phyloP scores from a whole-genome alignment of 2,113 vertebrate genomes.

The Pelobates fuscus region DNA sequence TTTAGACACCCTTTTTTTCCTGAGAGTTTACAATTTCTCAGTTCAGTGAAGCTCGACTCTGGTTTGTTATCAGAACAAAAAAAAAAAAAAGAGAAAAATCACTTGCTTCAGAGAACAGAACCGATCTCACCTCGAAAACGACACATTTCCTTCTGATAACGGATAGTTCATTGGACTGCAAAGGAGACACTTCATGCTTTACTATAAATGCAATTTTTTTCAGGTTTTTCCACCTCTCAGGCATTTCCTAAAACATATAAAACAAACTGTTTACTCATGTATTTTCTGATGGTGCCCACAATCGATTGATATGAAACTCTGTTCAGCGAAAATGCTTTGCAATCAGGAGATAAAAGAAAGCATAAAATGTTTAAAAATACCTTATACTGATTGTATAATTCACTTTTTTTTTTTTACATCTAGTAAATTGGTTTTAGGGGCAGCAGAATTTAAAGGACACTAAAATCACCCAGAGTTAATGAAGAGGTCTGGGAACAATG shows the following conservation, averaged over 20 bases:
- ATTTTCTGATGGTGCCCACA: not conserved
- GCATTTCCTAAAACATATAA: constrained; percentile 58
- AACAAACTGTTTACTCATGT: constrained; percentile 51
- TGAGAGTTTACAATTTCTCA: constrained; percentile 99
- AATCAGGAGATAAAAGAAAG: too few species aligned
- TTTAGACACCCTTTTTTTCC: constrained; percentile 89
- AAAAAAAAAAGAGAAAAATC: constrained; percentile 88
- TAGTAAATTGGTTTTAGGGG: too few species aligned
- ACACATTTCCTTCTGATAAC: constrained; percentile 89
- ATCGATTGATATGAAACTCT: not conserved
- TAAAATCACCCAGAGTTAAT: too few species aligned
- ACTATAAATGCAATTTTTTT: constrained; percentile 78
- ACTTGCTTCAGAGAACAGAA: constrained; percentile 89
- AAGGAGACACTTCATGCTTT: constrained; percentile 66
- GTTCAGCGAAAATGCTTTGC: not conserved
- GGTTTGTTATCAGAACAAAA: constrained; percentile 98
- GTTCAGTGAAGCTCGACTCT: constrained; percentile 96
- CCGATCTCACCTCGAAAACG: constrained; percentile 88
- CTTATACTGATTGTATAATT: too few species aligned
- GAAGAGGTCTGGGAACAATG: too few species aligned
- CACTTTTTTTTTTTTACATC: too few species aligned
- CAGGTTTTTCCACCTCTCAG: constrained; percentile 74
- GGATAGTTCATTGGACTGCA: constrained; percentile 77
- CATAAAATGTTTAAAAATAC: too few species aligned
- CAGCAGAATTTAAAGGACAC: too few species aligned